A percentile compares a stretch with the other conserved stretches of the same genome.
Evolutionary conservation across 2,888 invertebrate species (phyloP).

Genomic region (Phyllotreta striolata): DNA sequence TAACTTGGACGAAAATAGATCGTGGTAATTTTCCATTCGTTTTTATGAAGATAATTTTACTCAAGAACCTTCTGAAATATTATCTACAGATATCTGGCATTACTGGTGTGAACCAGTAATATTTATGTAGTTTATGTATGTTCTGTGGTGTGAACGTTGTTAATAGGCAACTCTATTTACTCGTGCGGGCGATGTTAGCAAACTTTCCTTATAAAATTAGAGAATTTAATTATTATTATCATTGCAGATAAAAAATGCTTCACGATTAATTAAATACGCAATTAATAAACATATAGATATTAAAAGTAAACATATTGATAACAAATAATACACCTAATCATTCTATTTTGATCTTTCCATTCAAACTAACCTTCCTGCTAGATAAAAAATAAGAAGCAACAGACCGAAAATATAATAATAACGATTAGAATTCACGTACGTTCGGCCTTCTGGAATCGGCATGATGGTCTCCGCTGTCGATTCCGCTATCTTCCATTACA

Average conservation of each 20-base stretch:
- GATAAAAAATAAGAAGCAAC: not conserved
- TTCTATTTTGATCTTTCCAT: not conserved
- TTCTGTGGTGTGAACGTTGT: too few species aligned
- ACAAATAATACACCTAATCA: too few species aligned
- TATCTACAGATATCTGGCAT: not conserved
- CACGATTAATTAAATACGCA: too few species aligned
- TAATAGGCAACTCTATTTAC: too few species aligned
- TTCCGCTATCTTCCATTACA: conserved; percentile 65
- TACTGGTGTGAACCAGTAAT: too few species aligned
- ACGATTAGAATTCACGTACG: conserved; percentile 44
- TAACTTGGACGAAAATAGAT: conserved; percentile 10
- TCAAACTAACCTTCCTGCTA: not conserved
- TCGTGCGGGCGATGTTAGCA: too few species aligned
- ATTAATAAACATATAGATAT: too few species aligned
- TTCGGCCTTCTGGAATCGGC: conserved; percentile 55
- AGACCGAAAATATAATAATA: not conserved
- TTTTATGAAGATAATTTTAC: not conserved
- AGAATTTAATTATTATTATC: too few species aligned
- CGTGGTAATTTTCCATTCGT: not conserved
- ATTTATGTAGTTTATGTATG: too few species aligned
- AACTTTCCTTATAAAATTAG: too few species aligned
- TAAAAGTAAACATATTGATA: too few species aligned
- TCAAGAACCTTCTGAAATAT: not conserved
- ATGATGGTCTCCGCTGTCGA: conserved; percentile 63
- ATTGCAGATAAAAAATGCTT: too few species aligned